These are phyloP conservation scores for Microchirus variegatus DNA, from an alignment of 2,797 vertebrate species.

Conservation along the genomic window DNA sequence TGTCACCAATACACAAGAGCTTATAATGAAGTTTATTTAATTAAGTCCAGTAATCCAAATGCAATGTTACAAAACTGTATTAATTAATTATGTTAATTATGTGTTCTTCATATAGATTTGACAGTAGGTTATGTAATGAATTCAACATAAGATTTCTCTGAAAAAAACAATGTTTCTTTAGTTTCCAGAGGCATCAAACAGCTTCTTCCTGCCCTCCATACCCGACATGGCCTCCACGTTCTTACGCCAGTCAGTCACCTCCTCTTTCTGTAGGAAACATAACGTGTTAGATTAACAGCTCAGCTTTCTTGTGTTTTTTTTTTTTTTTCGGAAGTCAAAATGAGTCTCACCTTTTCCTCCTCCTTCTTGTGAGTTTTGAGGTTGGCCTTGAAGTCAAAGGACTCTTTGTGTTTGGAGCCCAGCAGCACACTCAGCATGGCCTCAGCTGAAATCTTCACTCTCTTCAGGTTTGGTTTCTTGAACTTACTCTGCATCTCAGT, in stretches of 20 bases:
- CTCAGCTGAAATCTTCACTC: slow-evolving; percentile 83
- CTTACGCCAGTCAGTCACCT: slow-evolving; percentile 81
- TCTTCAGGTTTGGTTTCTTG: slow-evolving; percentile 78
- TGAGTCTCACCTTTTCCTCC: slow-evolving; percentile 76
- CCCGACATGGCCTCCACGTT: slow-evolving; percentile 81
- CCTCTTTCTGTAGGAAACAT: slow-evolving; percentile 68
- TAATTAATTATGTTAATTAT: too few species aligned
- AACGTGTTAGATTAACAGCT: background rate
- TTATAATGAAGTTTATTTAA: background rate
- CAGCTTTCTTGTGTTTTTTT: background rate
- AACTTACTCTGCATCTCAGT: slow-evolving; percentile 82
- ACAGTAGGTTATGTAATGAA: too few species aligned
- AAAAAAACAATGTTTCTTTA: slow-evolving; percentile 12
- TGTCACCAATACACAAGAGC: background rate
- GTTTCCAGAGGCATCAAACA: slow-evolving; percentile 67
- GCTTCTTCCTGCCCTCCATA: slow-evolving; percentile 81
- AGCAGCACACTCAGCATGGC: slow-evolving; percentile 82
- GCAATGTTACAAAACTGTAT: too few species aligned
- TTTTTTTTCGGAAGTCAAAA: background rate
- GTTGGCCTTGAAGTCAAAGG: slow-evolving; percentile 82
- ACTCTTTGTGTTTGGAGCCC: slow-evolving; percentile 78
- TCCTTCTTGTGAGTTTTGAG: slow-evolving; percentile 84
- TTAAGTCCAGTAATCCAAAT: background rate
- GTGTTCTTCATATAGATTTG: too few species aligned
- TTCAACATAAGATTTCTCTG: too few species aligned